These are phyloP conservation scores for Atractosteus spatula DNA, from an alignment of 2,113 vertebrate species.

Conservation along the genomic window DNA sequence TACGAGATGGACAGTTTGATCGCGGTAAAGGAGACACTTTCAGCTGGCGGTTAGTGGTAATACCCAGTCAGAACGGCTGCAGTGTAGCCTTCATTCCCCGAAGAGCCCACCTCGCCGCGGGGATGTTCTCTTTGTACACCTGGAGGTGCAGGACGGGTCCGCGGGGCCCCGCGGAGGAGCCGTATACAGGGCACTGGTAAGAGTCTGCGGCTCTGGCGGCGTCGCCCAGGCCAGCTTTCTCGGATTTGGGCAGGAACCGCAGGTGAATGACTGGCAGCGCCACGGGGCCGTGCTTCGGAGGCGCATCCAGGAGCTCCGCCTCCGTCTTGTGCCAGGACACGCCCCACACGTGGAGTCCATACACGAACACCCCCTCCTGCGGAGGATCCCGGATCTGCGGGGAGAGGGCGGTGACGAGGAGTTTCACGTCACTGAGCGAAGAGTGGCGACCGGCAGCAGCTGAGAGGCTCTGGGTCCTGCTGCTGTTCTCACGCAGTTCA, in stretches of 20 bases:
- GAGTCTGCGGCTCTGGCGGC: slow-evolving; percentile 9
- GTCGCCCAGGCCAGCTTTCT: slow-evolving; percentile 15
- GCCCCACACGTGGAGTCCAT: slow-evolving; percentile 31
- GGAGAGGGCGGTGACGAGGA: neutral
- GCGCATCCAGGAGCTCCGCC: slow-evolving; percentile 25
- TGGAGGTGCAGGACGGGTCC: slow-evolving; percentile 19
- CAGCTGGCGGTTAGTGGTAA: neutral
- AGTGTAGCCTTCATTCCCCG: slow-evolving; percentile 29
- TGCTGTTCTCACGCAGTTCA: no score
- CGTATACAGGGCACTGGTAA: slow-evolving; percentile 27
- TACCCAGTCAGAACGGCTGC: slow-evolving; percentile 23
- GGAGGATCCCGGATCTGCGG: slow-evolving; percentile 31
- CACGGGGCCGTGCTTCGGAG: slow-evolving; percentile 19
- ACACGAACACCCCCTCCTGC: slow-evolving; percentile 30
- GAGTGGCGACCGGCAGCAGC: no score
- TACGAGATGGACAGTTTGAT: no score
- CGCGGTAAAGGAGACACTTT: no score
- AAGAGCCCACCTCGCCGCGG: slow-evolving; percentile 26
- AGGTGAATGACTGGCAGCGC: slow-evolving; percentile 24
- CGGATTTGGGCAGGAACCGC: slow-evolving; percentile 22
- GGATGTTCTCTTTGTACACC: slow-evolving; percentile 24
- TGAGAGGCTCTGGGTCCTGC: no score
- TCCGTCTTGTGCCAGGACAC: slow-evolving; percentile 31
- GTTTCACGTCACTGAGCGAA: no score
- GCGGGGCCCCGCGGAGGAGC: slow-evolving; percentile 14